Evolutionary conservation across 2,888 invertebrate genomes (phyloP).

Genomic region (Melolontha melolontha): DNA sequence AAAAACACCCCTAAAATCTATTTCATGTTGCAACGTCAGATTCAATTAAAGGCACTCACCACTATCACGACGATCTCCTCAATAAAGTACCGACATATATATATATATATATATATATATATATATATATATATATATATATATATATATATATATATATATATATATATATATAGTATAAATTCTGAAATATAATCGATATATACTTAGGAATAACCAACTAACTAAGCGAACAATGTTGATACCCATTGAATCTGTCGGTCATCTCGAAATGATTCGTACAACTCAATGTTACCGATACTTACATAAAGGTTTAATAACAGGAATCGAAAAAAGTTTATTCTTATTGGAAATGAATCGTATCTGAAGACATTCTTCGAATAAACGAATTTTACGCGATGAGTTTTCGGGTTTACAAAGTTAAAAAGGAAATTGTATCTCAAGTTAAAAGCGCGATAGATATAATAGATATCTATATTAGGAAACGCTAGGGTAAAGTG

Average conservation of each 20-base stretch:
- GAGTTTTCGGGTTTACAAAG: no score
- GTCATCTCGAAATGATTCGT: slow-evolving; percentile 2
- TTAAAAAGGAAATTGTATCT: no score
- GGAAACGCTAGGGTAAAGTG: no score
- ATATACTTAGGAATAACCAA: background rate
- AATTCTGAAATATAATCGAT: background rate
- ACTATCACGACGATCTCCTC: background rate
- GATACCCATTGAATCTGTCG: background rate
- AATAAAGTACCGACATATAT: background rate
- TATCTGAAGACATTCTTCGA: no score
- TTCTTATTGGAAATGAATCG: no score
- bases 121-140: no score
- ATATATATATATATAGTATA: no score
- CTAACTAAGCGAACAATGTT: background rate
- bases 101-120: no score
- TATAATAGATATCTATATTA: no score
- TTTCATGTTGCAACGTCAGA: slow-evolving; percentile 14
- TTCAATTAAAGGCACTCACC: slow-evolving; percentile 11
- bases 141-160: no score
- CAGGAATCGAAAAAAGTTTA: background rate
- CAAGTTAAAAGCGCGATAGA: no score
- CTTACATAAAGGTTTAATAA: slow-evolving; percentile 3
- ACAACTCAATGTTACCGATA: background rate
- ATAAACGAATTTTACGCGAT: no score
- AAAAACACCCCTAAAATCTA: slow-evolving; percentile 9